Evolutionary conservation across 2,888 invertebrate genomes (phyloP).

Genomic region (Sphecodes monilicornis): DNA sequence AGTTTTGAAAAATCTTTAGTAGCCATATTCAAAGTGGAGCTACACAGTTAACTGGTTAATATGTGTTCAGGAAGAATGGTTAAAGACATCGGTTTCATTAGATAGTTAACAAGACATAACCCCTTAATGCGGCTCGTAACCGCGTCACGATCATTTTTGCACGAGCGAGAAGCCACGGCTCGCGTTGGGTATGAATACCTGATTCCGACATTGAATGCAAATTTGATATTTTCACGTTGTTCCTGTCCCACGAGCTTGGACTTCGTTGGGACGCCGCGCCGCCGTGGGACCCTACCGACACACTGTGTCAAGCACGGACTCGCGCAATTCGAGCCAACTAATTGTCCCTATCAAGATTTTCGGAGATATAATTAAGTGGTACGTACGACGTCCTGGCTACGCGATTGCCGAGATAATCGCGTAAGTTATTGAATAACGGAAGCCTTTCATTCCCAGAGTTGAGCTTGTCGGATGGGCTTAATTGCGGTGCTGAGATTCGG

Average conservation of each 20-base stretch:
- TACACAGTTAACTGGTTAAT: too few species aligned
- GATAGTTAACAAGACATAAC: background rate
- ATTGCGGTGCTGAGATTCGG: constrained; percentile 4
- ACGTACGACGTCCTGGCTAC: constrained; percentile 13
- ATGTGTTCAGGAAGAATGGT: background rate
- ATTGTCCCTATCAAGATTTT: constrained; percentile 45
- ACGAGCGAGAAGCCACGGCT: background rate
- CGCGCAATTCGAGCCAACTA: constrained; percentile 37
- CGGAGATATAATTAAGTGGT: constrained; percentile 22
- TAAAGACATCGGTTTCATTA: background rate
- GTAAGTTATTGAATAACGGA: constrained; percentile 22
- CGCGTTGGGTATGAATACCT: constrained; percentile 34
- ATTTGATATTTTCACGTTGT: constrained; percentile 67
- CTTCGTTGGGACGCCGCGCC: constrained; percentile 11
- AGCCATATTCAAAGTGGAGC: too few species aligned
- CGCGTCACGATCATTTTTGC: constrained; percentile 9
- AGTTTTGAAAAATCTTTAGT: too few species aligned
- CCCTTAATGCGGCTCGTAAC: background rate
- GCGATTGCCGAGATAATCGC: constrained; percentile 18
- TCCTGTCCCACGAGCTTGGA: constrained; percentile 63
- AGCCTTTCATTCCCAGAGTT: background rate
- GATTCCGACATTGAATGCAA: constrained; percentile 68
- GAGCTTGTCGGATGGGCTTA: background rate
- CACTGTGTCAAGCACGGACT: constrained; percentile 10
- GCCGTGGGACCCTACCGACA: constrained; percentile 49